Evolutionary conservation across 1,140 invertebrate species (phyloP).

Genomic region (Steinernema khuongi): DNA sequence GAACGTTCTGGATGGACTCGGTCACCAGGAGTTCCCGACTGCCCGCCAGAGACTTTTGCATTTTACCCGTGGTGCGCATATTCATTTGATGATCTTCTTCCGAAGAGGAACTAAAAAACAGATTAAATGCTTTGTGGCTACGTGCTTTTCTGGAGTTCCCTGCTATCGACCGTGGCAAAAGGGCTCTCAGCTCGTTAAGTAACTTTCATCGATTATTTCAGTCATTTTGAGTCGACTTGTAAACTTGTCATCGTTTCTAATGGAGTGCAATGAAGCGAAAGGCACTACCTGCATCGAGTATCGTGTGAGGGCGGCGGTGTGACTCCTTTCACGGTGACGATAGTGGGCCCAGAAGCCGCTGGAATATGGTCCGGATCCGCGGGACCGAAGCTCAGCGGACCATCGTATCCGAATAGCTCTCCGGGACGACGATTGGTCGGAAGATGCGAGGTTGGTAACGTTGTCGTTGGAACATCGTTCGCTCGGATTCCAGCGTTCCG

Average conservation of each 20-base stretch:
- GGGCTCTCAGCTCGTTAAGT: too few relatives aligned
- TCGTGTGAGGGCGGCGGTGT: slow-evolving; percentile 41
- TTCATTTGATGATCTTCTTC: slow-evolving; percentile 28
- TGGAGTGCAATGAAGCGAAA: too few relatives aligned
- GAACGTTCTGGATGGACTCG: slow-evolving; percentile 17
- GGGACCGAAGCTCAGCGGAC: slow-evolving; percentile 5
- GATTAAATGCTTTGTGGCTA: slow-evolving; percentile 5
- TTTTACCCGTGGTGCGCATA: neutral
- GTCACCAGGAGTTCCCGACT: neutral
- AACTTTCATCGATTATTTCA: too few relatives aligned
- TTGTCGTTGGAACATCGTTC: neutral
- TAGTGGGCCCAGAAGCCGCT: slow-evolving; percentile 34
- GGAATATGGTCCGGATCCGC: slow-evolving; percentile 6
- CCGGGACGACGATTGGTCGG: neutral
- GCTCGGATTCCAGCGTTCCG: slow-evolving; percentile 26
- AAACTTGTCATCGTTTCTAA: too few relatives aligned
- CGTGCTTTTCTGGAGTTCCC: too few relatives aligned
- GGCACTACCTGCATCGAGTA: neutral
- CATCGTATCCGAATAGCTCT: neutral
- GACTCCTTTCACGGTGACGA: slow-evolving; percentile 48
- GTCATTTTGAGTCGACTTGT: too few relatives aligned
- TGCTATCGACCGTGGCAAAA: too few relatives aligned
- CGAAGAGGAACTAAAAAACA: slow-evolving; percentile 26
- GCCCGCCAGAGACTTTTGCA: neutral
- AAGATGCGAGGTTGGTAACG: neutral